These are phyloP conservation scores for Arctocebus calabarensis DNA, from an alignment of 2,797 vertebrate genomes.

Conservation along the genomic window DNA sequence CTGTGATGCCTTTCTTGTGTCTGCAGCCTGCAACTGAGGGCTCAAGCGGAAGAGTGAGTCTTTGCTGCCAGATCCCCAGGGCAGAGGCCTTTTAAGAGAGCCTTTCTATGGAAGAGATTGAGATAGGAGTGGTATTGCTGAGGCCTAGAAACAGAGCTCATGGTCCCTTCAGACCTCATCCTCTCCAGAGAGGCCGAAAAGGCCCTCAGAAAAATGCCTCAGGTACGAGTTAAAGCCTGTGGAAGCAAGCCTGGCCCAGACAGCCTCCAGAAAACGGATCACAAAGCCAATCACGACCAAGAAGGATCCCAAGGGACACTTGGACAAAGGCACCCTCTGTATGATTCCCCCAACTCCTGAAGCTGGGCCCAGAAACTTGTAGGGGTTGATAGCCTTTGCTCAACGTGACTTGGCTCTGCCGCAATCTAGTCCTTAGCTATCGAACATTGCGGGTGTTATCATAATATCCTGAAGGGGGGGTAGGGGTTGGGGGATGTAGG, in stretches of 20 bases:
- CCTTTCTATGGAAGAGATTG: not conserved
- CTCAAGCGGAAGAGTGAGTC: not conserved
- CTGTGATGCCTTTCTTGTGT: not conserved
- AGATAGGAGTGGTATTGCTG: not conserved
- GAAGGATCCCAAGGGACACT: constrained; percentile 64
- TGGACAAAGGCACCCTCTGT: constrained; percentile 21
- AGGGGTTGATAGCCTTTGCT: constrained; percentile 22
- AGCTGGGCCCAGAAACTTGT: not conserved
- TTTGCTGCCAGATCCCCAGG: not conserved
- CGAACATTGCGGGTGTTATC: constrained; percentile 86
- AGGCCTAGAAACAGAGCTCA: not conserved
- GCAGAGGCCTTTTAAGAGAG: not conserved
- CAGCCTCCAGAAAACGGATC: not conserved
- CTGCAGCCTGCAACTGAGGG: not conserved
- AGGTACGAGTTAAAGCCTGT: not conserved
- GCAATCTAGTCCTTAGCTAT: constrained; percentile 65
- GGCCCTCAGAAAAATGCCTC: constrained; percentile 14
- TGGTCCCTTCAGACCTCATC: not conserved
- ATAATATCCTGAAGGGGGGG: constrained; percentile 80
- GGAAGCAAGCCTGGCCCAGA: constrained; percentile 11
- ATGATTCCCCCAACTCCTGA: not conserved
- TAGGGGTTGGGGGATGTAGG: constrained; percentile 88
- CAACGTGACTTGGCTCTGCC: not conserved
- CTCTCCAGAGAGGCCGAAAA: not conserved
- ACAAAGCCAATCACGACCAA: constrained; percentile 46